phyloP scores from a whole-genome alignment of 2,888 invertebrate genomes.

The Silvanus unidentatus region DNA sequence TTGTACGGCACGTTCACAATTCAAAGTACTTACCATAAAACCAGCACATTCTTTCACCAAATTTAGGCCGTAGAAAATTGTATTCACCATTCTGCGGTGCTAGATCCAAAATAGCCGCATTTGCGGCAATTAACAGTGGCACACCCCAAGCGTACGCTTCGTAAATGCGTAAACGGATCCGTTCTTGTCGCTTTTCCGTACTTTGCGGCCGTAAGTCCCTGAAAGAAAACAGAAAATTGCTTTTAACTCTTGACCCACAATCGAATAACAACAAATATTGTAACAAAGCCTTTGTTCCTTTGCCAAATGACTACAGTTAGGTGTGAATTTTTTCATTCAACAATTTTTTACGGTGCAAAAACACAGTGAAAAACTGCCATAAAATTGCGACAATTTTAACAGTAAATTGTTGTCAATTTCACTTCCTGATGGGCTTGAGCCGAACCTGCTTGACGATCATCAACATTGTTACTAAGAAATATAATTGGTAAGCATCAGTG shows the following conservation, averaged over 20 bases:
- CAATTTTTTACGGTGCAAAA: too few species aligned
- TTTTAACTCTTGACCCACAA: not conserved
- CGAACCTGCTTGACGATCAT: too few species aligned
- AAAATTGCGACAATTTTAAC: too few species aligned
- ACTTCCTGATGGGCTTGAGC: too few species aligned
- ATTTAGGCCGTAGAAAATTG: constrained; percentile 67
- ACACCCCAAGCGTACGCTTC: constrained; percentile 82
- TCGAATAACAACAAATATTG: not conserved
- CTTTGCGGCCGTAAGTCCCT: constrained; percentile 80
- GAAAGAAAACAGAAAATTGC: constrained; percentile 36
- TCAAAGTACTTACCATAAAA: constrained; percentile 62
- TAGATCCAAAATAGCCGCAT: constrained; percentile 68
- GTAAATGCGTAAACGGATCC: constrained; percentile 71
- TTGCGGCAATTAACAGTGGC: constrained; percentile 68
- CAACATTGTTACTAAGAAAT: too few species aligned
- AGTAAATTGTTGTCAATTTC: too few species aligned
- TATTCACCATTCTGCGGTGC: constrained; percentile 54
- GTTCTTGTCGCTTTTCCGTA: constrained; percentile 79
- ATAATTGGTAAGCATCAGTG: too few species aligned
- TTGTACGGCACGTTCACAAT: not conserved
- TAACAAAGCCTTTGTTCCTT: not conserved
- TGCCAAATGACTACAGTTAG: not conserved
- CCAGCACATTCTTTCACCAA: constrained; percentile 76
- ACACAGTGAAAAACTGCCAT: too few species aligned
- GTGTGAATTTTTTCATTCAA: not conserved